Conservation (phyloP, 2,888 invertebrate genomes). For the Chrysomela aeneicollis region DNA sequence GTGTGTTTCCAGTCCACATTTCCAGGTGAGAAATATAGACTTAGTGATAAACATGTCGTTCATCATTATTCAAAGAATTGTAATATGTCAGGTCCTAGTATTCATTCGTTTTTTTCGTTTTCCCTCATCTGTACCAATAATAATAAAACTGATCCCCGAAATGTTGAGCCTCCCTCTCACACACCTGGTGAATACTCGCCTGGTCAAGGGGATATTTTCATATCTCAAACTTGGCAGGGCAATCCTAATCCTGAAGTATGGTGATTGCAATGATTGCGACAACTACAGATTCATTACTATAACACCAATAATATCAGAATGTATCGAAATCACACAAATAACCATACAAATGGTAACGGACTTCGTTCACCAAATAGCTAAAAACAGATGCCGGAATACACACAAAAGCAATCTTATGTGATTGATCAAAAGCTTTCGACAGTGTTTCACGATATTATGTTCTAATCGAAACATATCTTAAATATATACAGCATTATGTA, state of each 20-base stretch:
- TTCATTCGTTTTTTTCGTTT: no score
- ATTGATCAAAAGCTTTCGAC: not conserved
- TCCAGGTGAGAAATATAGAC: slow-evolving; percentile 76
- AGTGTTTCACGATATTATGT: slow-evolving; percentile 1
- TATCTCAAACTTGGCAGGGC: no score
- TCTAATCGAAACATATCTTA: not conserved
- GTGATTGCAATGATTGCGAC: not conserved
- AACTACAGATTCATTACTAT: not conserved
- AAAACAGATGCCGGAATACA: slow-evolving; percentile 2
- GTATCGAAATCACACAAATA: not conserved
- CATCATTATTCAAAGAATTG: not conserved
- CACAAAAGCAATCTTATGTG: not conserved
- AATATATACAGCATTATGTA: not conserved
- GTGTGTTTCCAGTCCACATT: slow-evolving; percentile 99
- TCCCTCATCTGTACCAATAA: no score
- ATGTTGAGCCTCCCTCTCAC: no score
- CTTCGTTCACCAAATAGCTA: not conserved
- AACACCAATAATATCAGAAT: not conserved
- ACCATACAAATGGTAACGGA: not conserved
- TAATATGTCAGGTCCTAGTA: no score
- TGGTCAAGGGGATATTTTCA: no score
- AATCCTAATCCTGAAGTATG: no score
- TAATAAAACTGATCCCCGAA: no score
- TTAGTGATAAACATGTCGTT: not conserved
- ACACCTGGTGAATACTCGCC: no score